Evolutionary conservation across 2,113 vertebrate species (phyloP).

Genomic region (Dolichotis patagonum): DNA sequence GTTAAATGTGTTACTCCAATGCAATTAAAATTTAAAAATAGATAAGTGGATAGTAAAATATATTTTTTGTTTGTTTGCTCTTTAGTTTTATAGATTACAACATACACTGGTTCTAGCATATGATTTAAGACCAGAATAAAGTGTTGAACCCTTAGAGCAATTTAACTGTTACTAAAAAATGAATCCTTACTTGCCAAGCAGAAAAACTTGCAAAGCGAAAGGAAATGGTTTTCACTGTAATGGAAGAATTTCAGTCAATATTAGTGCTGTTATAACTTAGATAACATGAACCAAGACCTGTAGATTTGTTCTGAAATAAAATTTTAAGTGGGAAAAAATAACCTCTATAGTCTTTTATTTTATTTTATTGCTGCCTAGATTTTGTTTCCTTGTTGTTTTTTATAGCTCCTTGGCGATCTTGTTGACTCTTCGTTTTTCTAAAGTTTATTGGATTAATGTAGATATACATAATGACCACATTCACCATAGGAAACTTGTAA

Average conservation of each 20-base stretch:
- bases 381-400: not conserved
- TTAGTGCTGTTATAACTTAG: not conserved
- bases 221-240: slow-evolving; percentile 20
- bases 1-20: not conserved
- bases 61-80: not conserved
- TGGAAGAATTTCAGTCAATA: not conserved
- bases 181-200: slow-evolving; percentile 50
- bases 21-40: not conserved
- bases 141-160: not conserved
- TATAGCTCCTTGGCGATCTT: not conserved
- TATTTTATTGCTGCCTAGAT: too few species aligned
- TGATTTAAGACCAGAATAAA: slow-evolving; percentile 43
- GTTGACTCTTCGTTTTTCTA: not conserved
- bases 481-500: not conserved
- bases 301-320: not conserved
- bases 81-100: slow-evolving; percentile 29
- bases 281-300: not conserved
- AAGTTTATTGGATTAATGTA: not conserved
- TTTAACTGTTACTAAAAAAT: slow-evolving; percentile 24
- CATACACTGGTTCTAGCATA: not conserved
- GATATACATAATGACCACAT: not conserved
- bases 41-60: not conserved
- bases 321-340: not conserved
- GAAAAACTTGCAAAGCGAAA: not conserved
- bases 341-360: not conserved